Evolutionary conservation across 2,113 vertebrate genomes (phyloP).

Genomic region (Ammodramus savannarum): DNA sequence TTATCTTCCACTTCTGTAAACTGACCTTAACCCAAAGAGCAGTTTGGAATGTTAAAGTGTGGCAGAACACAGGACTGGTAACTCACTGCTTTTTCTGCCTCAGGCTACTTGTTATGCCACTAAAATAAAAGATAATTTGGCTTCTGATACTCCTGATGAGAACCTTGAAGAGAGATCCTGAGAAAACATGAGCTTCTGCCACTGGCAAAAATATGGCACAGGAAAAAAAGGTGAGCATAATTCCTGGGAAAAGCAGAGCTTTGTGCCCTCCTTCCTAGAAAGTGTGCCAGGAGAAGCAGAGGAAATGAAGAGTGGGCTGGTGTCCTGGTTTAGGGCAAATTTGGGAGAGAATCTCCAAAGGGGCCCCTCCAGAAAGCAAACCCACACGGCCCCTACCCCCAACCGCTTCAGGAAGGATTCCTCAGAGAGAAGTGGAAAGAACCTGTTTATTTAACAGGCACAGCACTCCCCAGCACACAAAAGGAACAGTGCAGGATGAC

Average conservation of each 20-base stretch:
- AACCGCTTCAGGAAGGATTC: too few species aligned
- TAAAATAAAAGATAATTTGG: background rate
- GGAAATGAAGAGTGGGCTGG: background rate
- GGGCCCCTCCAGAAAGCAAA: too few species aligned
- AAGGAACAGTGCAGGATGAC: too few species aligned
- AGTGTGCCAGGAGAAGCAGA: background rate
- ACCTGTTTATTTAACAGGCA: too few species aligned
- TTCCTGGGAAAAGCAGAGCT: background rate
- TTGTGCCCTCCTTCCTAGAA: background rate
- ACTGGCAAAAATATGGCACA: background rate
- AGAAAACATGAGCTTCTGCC: background rate
- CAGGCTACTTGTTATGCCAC: background rate
- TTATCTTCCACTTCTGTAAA: background rate
- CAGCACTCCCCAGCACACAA: too few species aligned
- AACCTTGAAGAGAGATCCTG: background rate
- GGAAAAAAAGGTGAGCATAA: background rate
- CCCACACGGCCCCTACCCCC: too few species aligned
- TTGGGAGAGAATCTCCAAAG: too few species aligned
- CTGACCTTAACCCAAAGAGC: background rate
- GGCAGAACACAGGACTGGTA: background rate
- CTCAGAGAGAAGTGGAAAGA: too few species aligned
- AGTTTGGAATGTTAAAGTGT: background rate
- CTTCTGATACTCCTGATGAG: background rate
- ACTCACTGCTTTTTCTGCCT: background rate
- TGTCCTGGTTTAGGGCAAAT: too few species aligned